phyloP scores from a whole-genome alignment of 2,797 vertebrate species.

The Lycodopsis pacificus region DNA sequence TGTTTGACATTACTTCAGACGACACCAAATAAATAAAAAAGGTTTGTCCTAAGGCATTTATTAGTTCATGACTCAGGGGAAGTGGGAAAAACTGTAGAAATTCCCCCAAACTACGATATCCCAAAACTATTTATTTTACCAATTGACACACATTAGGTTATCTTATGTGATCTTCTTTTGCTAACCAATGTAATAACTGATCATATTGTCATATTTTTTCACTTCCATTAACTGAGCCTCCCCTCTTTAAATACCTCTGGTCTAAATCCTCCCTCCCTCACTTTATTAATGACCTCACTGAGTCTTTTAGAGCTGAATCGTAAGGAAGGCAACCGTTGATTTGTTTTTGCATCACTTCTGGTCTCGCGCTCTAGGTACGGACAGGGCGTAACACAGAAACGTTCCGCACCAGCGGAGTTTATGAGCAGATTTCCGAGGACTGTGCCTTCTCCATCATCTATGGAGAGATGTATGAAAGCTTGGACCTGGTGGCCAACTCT shows the following conservation, averaged over 20 bases:
- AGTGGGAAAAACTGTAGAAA: not conserved
- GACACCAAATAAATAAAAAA: not conserved
- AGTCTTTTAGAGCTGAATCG: slow-evolving; percentile 14
- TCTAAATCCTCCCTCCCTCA: slow-evolving; percentile 1
- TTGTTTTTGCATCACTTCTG: not conserved
- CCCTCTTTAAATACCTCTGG: not conserved
- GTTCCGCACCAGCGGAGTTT: slow-evolving; percentile 94
- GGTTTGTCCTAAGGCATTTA: not conserved
- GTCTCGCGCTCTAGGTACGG: slow-evolving; percentile 85
- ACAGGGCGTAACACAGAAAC: slow-evolving; percentile 96
- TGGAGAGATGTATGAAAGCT: slow-evolving; percentile 92
- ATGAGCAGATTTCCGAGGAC: slow-evolving; percentile 96
- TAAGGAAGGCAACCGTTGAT: slow-evolving; percentile 5
- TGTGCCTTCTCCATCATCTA: slow-evolving; percentile 95
- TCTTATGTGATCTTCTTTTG: not conserved
- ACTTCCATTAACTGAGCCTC: not conserved
- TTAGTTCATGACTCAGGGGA: not conserved
- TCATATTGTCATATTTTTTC: not conserved
- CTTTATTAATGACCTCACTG: slow-evolving; percentile 6
- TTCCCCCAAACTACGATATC: not conserved
- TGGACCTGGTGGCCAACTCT: slow-evolving; percentile 94
- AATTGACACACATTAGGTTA: not conserved
- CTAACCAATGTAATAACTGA: not conserved
- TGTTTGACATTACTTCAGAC: not conserved
- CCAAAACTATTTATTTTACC: not conserved